These are phyloP conservation scores for Myotis vivesi DNA, from an alignment of 2,797 vertebrate genomes.

Conservation along the genomic window DNA sequence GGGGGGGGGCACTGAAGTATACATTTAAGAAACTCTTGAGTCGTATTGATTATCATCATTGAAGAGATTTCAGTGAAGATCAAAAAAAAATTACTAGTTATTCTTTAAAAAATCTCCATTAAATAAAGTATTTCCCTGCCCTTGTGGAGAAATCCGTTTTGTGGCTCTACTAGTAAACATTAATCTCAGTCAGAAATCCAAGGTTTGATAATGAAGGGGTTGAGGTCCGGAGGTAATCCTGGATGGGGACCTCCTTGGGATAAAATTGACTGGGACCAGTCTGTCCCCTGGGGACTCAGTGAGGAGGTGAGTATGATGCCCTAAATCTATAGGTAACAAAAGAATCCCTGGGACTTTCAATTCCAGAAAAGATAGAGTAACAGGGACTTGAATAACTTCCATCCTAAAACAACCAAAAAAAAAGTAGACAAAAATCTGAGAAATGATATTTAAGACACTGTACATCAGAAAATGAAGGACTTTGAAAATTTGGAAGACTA, in stretches of 20 bases:
- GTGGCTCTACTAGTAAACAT: background rate
- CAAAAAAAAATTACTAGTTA: background rate
- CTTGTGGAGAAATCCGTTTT: background rate
- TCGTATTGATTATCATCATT: background rate
- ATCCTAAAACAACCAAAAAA: background rate
- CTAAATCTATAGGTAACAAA: background rate
- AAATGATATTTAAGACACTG: background rate
- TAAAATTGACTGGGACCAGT: background rate
- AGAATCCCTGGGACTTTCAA: background rate
- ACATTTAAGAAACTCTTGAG: background rate
- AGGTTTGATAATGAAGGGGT: background rate
- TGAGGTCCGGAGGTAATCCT: background rate
- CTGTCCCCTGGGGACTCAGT: background rate
- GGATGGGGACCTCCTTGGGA: background rate
- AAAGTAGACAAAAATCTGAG: background rate
- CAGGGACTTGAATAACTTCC: background rate
- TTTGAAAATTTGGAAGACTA: background rate
- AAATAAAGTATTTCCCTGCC: background rate
- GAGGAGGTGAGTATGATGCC: background rate
- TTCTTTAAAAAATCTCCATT: background rate
- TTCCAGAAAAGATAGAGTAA: background rate
- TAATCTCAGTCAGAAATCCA: background rate
- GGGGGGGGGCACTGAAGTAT: background rate
- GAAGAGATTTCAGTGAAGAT: background rate
- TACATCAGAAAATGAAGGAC: background rate